These are phyloP conservation scores for Cricetomys ansorgei DNA, from an alignment of 2,113 vertebrate species.

Conservation along the genomic window DNA sequence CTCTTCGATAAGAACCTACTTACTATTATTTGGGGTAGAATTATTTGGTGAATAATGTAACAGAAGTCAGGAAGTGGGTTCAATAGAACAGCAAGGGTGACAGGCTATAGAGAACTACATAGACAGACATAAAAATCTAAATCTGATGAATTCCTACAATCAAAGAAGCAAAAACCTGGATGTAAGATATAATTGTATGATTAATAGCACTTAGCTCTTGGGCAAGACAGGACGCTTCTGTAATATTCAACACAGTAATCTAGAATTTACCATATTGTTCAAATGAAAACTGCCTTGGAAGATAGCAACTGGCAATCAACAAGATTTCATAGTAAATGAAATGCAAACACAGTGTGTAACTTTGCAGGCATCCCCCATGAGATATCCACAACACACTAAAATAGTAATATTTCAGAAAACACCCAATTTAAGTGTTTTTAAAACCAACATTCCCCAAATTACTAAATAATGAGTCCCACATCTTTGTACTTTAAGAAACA, in stretches of 20 bases:
- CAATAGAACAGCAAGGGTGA: background rate
- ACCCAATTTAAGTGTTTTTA: background rate
- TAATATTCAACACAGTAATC: background rate
- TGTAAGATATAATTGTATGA: background rate
- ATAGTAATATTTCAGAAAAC: background rate
- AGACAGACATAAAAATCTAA: background rate
- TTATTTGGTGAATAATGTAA: background rate
- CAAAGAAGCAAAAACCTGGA: background rate
- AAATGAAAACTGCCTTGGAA: background rate
- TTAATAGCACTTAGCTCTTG: background rate
- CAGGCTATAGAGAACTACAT: background rate
- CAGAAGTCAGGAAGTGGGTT: background rate
- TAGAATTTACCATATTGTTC: background rate
- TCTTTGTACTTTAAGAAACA: background rate
- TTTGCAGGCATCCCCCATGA: background rate
- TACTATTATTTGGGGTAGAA: background rate
- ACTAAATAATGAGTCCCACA: background rate
- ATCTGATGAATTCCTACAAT: background rate
- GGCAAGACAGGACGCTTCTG: background rate
- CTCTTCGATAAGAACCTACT: background rate
- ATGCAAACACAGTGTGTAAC: background rate
- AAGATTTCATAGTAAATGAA: conserved; percentile 1
- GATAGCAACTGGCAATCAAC: background rate
- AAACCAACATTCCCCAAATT: background rate
- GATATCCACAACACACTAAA: background rate